These are phyloP conservation scores for Archaeoteleia sp. DNA, from an alignment of 2,888 invertebrate species.

Conservation along the genomic window DNA sequence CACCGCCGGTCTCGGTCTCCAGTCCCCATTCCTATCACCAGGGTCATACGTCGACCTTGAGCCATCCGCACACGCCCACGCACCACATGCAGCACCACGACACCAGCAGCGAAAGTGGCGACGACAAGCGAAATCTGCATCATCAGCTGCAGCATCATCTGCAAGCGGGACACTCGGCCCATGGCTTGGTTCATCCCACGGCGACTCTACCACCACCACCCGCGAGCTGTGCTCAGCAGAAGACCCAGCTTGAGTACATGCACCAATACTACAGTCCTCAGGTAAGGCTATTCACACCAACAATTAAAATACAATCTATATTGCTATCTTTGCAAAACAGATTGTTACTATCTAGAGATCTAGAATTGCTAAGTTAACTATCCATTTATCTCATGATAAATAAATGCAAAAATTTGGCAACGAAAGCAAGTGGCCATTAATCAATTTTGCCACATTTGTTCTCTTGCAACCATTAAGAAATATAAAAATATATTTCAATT, in stretches of 20 bases:
- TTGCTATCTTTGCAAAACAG: no score
- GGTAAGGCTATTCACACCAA: no score
- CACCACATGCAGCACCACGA: slow-evolving; percentile 71
- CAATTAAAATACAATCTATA: no score
- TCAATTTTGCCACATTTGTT: no score
- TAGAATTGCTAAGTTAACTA: no score
- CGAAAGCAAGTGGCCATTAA: no score
- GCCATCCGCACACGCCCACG: slow-evolving; percentile 67
- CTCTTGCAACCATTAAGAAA: no score
- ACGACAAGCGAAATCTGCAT: slow-evolving; percentile 72
- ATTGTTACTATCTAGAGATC: no score
- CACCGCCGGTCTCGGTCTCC: slow-evolving; percentile 68
- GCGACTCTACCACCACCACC: slow-evolving; percentile 70
- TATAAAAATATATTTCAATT: no score
- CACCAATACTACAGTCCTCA: slow-evolving; percentile 73
- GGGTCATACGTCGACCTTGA: slow-evolving; percentile 64
- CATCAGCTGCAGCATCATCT: slow-evolving; percentile 72
- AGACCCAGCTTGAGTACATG: slow-evolving; percentile 73
- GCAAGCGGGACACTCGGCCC: slow-evolving; percentile 60
- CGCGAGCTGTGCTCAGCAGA: slow-evolving; percentile 72
- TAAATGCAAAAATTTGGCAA: no score
- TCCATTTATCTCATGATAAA: no score
- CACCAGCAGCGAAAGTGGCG: slow-evolving; percentile 67
- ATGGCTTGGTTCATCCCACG: slow-evolving; percentile 71
- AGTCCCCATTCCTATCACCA: slow-evolving; percentile 73